These are phyloP conservation scores for Heliocidaris tuberculata DNA, from an alignment of 35 echinoderm and acorn worm genomes.

Conservation along the genomic window DNA sequence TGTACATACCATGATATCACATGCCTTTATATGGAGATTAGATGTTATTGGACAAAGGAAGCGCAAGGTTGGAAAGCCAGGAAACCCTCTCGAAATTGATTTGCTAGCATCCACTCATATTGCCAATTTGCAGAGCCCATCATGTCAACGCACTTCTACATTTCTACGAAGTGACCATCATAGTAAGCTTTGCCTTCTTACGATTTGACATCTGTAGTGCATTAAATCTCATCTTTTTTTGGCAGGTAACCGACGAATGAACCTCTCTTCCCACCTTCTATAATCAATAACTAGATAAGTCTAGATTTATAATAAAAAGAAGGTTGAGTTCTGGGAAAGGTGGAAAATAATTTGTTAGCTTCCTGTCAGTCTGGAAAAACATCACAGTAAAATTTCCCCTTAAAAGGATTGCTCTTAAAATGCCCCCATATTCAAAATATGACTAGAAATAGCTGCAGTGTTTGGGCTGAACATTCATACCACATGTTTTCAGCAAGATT, in stretches of 20 bases:
- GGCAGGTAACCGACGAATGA: background rate
- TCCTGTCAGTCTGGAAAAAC: too few relatives aligned
- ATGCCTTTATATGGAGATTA: background rate
- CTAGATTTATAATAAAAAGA: too few relatives aligned
- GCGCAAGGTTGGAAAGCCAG: background rate
- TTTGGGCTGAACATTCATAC: too few relatives aligned
- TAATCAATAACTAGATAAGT: background rate
- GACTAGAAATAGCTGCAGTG: too few relatives aligned
- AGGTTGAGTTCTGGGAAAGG: too few relatives aligned
- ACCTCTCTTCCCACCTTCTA: background rate
- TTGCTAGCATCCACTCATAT: background rate
- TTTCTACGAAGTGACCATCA: background rate
- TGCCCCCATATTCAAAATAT: too few relatives aligned
- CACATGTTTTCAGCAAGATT: too few relatives aligned
- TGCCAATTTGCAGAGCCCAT: background rate
- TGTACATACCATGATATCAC: background rate
- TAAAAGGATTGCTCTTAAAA: too few relatives aligned
- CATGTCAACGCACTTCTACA: background rate
- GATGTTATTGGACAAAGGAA: background rate
- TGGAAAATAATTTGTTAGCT: too few relatives aligned
- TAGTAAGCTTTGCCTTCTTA: background rate
- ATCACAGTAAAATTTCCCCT: too few relatives aligned
- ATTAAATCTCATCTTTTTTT: background rate
- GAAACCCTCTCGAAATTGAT: background rate
- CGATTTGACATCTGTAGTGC: background rate